These are phyloP conservation scores for Cuculus canorus DNA, from an alignment of 2,797 vertebrate genomes.

Conservation along the genomic window DNA sequence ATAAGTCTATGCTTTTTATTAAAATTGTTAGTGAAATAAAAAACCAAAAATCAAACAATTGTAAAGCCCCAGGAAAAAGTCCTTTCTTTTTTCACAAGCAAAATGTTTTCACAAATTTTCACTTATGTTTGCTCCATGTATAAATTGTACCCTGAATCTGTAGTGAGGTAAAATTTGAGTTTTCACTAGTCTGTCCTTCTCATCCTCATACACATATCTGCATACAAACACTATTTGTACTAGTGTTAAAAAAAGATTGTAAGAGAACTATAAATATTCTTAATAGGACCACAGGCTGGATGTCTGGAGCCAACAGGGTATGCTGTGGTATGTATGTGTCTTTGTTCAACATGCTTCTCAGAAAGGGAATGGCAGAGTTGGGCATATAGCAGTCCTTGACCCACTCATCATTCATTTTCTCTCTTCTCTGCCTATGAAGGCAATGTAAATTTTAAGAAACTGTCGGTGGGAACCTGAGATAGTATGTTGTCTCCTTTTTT, in stretches of 20 bases:
- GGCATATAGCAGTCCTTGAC: background rate
- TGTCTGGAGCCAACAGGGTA: background rate
- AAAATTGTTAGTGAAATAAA: background rate
- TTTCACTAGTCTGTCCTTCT: background rate
- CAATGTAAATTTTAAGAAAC: background rate
- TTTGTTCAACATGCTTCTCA: background rate
- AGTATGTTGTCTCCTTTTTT: background rate
- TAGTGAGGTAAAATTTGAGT: background rate
- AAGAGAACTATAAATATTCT: background rate
- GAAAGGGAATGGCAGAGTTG: background rate
- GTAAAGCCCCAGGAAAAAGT: background rate
- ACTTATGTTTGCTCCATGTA: background rate
- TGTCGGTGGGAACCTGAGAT: background rate
- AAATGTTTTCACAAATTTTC: background rate
- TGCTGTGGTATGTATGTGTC: background rate
- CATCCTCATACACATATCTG: background rate
- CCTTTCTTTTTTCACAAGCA: background rate
- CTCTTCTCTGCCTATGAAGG: background rate
- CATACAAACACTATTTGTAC: background rate
- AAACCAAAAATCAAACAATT: background rate
- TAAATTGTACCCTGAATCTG: background rate
- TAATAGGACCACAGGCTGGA: background rate
- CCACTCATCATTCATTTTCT: background rate
- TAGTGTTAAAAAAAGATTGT: background rate
- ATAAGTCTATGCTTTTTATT: background rate